Base-by-base conservation (phyloP, 2,888 invertebrate genomes). In the Sesia bembeciformis region DNA sequence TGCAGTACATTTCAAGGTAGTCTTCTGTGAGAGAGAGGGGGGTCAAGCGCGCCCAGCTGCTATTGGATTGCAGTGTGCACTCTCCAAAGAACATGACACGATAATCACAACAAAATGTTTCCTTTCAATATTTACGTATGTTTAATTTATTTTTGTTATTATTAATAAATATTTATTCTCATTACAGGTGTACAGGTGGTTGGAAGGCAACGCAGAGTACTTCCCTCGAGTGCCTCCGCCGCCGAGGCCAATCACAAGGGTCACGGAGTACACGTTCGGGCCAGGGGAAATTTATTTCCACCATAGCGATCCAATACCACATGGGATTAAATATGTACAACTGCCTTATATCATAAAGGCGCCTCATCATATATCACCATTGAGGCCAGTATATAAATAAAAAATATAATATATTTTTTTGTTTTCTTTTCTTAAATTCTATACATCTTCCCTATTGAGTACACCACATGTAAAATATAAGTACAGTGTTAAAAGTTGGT, bases 121-220 rank as follows among this genome's bases (percentile, higher is more conserved):
- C n/a, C n/a, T n/a, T n/a, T n/a, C n/a, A n/a, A n/a, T n/a, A n/a
- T n/a, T n/a, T n/a, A n/a, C n/a, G n/a, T n/a, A n/a, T n/a, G n/a
- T n/a, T n/a, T n/a, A n/a, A 41, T 41, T 41, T 41, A 41, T 41
- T 41, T 41, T 41, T 41, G 5, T 42, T 7, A 3, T 42, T 6
- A 5, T 42, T 42, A 42, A 6, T 42, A 5, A 5, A 2, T 42
- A 49, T 43, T 23, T 39, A 49, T 40, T 54, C 40, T 49, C 52
- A 55, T 60, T 50, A 7, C 60, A 67, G 68, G 67, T 68, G 3
- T 60, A 64, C 51, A 57, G 56, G 49, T 71, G 71, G 71, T 54
- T 71, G 1, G 66, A 66, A 3, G 59, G 60, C 3, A 67, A 71
- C 53, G 62, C 61, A 40, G 64, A 66, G 50, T 68, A 65, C 58